A percentile compares a stretch with the other conserved stretches of the same genome.
Evolutionary conservation across 2,113 vertebrate species (phyloP).

Genomic region (Taurulus bubalis): DNA sequence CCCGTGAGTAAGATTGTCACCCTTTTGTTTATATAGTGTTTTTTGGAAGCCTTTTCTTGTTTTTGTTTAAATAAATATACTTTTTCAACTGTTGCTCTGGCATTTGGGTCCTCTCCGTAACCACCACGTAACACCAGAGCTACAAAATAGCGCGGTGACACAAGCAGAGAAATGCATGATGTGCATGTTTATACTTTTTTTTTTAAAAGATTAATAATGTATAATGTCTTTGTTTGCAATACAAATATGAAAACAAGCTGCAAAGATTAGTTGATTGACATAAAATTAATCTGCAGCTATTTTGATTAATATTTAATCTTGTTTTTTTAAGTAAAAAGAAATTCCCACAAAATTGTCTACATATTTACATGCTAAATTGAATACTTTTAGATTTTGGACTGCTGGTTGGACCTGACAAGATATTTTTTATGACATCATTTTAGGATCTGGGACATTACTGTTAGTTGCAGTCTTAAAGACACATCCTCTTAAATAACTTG

Average conservation of each 20-base stretch:
- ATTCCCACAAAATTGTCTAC: too few relatives aligned
- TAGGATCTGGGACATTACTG: neutral
- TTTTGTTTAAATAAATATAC: too few relatives aligned
- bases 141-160: too few relatives aligned
- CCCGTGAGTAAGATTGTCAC: too few relatives aligned
- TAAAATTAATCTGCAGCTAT: neutral
- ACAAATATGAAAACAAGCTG: neutral
- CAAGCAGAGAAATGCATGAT: neutral
- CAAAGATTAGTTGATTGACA: neutral
- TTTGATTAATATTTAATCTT: neutral
- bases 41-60: too few relatives aligned
- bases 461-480: neutral
- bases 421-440: neutral
- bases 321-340: neutral
- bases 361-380: neutral
- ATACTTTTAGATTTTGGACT: neutral
- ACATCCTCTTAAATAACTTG: neutral
- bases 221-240: conserved; percentile 6
- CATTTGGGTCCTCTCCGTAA: too few relatives aligned
- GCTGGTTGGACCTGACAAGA: neutral
- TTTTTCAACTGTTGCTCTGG: too few relatives aligned
- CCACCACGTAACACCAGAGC: too few relatives aligned
- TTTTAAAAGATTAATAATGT: neutral
- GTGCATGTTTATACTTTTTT: too few relatives aligned
- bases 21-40: too few relatives aligned